Conservation (phyloP, 2,888 invertebrate genomes). For the Chrysina gloriosa region DNA sequence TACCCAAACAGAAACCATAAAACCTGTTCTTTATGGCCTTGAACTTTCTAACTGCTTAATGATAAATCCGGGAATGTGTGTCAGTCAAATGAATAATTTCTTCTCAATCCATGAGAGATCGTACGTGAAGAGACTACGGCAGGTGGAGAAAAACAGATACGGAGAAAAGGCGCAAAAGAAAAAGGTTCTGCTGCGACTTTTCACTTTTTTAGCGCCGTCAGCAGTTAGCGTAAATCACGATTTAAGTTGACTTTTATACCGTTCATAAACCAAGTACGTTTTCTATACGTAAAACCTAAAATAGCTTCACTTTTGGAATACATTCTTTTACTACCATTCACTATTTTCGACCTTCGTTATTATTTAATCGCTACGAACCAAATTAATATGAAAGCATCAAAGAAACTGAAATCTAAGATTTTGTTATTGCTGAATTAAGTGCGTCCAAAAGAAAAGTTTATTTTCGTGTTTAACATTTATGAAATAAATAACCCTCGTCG, state of each 20-base stretch:
- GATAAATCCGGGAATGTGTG: slow-evolving; percentile 28
- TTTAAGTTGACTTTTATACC: slow-evolving; percentile 24
- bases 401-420: too few species aligned
- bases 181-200: slow-evolving; percentile 1
- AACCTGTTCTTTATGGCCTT: slow-evolving; percentile 36
- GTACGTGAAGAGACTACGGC: neutral
- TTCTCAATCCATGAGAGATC: slow-evolving; percentile 8
- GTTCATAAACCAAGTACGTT: slow-evolving; percentile 15
- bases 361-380: too few species aligned
- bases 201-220: slow-evolving; percentile 26
- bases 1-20: neutral
- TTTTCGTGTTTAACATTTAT: too few species aligned
- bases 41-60: slow-evolving; percentile 23
- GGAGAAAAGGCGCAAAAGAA: neutral
- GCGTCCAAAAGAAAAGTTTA: too few species aligned
- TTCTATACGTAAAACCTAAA: neutral
- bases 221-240: slow-evolving; percentile 24
- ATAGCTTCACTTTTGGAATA: neutral
- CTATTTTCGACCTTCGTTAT: too few species aligned
- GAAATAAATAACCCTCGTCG: too few species aligned
- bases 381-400: too few species aligned
- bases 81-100: slow-evolving; percentile 23
- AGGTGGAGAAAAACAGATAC: neutral
- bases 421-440: too few species aligned
- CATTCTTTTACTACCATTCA: neutral